Percentiles rank a stretch among this genome's conserved stretches.
Evolutionary conservation across 2,797 vertebrate genomes (phyloP).

Genomic region (Aeoliscus strigatus): DNA sequence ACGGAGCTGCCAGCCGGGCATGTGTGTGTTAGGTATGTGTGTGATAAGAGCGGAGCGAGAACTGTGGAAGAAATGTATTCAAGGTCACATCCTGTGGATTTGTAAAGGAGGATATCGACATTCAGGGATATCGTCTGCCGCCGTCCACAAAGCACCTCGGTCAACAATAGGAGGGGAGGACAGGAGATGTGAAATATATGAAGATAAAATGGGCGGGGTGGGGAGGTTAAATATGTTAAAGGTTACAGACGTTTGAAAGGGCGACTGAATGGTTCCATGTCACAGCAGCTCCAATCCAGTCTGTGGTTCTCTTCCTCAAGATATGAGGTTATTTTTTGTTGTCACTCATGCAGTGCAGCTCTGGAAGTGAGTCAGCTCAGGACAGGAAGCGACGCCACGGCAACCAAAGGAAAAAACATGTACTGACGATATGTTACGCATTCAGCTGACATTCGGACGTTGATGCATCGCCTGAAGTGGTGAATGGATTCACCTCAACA

Average conservation of each 20-base stretch:
- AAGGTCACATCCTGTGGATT: constrained; percentile 46
- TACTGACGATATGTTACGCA: too few relatives aligned
- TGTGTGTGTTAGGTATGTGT: constrained; percentile 5
- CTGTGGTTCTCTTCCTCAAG: neutral
- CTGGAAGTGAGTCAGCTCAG: constrained; percentile 2
- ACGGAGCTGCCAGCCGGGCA: neutral
- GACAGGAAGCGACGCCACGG: too few relatives aligned
- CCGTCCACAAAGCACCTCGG: constrained; percentile 24
- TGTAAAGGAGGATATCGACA: constrained; percentile 40
- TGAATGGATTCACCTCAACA: too few relatives aligned
- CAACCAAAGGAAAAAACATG: too few relatives aligned
- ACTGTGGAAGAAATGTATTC: constrained; percentile 37
- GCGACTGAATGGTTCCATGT: constrained; percentile 5
- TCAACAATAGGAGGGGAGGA: constrained; percentile 28
- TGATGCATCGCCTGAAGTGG: too few relatives aligned
- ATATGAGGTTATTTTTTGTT: neutral
- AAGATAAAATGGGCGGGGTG: constrained; percentile 11
- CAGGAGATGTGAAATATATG: constrained; percentile 15
- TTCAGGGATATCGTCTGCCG: constrained; percentile 34
- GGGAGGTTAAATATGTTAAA: constrained; percentile 35
- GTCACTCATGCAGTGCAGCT: too few relatives aligned
- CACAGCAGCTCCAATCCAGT: constrained; percentile 6
- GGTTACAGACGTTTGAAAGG: constrained; percentile 28
- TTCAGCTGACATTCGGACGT: too few relatives aligned
- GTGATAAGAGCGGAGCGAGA: constrained; percentile 14